phyloP scores from a whole-genome alignment of 1,140 invertebrate species.

The Papilio dardanus region DNA sequence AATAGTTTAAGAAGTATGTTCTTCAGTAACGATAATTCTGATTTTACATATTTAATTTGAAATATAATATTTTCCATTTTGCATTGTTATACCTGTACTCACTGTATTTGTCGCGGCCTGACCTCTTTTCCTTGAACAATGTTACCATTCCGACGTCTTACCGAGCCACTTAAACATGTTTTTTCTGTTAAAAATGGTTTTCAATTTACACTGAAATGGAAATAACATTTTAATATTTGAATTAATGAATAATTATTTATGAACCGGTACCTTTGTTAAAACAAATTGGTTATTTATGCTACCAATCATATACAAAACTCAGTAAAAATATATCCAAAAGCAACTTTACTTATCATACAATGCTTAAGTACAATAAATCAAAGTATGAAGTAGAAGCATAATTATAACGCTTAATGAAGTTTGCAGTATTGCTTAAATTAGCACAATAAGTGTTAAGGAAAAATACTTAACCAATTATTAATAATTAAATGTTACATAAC shows the following conservation, averaged over 20 bases:
- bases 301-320: neutral
- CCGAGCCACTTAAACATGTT: constrained; percentile 9
- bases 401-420: neutral
- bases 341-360: neutral
- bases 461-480: neutral
- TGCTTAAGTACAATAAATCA: neutral
- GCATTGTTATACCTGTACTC: constrained; percentile 28
- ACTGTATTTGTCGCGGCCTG: constrained; percentile 28
- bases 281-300: neutral
- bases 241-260: neutral
- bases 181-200: constrained; percentile 8
- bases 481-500: neutral
- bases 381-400: neutral
- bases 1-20: neutral
- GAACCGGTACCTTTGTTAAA: neutral
- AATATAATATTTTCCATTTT: neutral
- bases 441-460: neutral
- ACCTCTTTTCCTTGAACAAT: constrained; percentile 30
- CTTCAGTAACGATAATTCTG: neutral
- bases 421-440: neutral
- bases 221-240: neutral
- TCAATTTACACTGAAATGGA: neutral
- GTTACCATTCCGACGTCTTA: constrained; percentile 10
- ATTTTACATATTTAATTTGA: neutral
- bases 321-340: neutral